phyloP scores from a whole-genome alignment of 1,140 invertebrate genomes.

The Temnothorax longispinosus region DNA sequence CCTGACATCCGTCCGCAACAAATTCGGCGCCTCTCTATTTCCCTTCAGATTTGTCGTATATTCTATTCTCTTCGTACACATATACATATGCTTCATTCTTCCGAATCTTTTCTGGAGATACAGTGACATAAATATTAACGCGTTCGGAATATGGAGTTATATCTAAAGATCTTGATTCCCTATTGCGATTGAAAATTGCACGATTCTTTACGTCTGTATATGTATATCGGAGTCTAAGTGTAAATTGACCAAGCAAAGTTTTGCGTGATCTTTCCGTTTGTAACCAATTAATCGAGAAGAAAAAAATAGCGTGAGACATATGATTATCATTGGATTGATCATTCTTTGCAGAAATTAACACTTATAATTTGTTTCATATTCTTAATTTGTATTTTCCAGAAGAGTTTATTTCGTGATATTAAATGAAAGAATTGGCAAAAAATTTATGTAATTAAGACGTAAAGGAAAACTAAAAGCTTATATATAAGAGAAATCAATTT shows the following conservation, averaged over 20 bases:
- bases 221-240: constrained; percentile 18
- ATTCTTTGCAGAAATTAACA: constrained; percentile 16
- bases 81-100: constrained; percentile 20
- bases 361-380: not conserved
- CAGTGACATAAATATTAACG: constrained; percentile 49
- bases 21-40: constrained; percentile 52
- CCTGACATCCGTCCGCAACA: constrained; percentile 31
- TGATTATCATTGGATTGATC: not conserved
- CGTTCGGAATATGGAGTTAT: no score
- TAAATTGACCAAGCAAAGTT: constrained; percentile 67
- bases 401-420: no score
- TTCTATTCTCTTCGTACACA: not conserved
- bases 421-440: no score
- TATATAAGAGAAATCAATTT: not conserved
- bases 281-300: constrained; percentile 52
- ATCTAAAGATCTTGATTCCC: constrained; percentile 65
- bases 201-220: not conserved
- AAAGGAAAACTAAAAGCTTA: not conserved
- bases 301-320: constrained; percentile 10
- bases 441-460: constrained; percentile 12
- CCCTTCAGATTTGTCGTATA: not conserved
- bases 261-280: constrained; percentile 35
- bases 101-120: constrained; percentile 12
- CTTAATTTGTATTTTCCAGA: not conserved
- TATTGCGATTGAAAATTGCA: constrained; percentile 63